Conservation (phyloP, 2,888 invertebrate species). For the Idaea aversata region DNA sequence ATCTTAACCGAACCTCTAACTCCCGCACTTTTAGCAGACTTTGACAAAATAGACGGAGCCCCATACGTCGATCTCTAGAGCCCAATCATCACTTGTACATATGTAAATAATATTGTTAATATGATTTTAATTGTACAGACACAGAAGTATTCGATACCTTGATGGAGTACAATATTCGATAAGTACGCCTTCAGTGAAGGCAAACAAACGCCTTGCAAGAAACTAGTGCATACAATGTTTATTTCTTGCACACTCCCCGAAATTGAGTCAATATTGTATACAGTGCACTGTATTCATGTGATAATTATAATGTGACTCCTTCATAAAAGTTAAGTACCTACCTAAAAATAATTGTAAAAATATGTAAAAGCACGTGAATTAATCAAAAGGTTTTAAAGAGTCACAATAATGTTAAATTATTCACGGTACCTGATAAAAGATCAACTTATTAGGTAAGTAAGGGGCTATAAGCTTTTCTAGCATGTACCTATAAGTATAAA, state of each 20-base stretch:
- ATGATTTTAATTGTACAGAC: constrained; percentile 63
- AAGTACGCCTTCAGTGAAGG: constrained; percentile 77
- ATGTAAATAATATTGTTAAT: constrained; percentile 49
- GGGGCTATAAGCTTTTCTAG: not conserved
- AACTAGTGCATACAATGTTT: constrained; percentile 48
- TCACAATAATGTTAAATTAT: not conserved
- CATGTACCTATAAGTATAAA: not conserved
- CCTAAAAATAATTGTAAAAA: not conserved
- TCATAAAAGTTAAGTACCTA: constrained; percentile 37
- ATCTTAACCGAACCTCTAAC: constrained; percentile 62
- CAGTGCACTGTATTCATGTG: constrained; percentile 42
- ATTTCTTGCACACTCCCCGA: constrained; percentile 67
- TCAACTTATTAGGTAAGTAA: not conserved
- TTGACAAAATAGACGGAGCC: constrained; percentile 69
- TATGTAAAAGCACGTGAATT: not conserved
- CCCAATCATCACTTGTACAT: constrained; percentile 50
- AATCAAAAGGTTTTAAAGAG: not conserved
- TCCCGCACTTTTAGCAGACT: constrained; percentile 68
- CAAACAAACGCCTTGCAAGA: constrained; percentile 32
- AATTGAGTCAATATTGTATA: constrained; percentile 59
- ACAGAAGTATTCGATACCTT: constrained; percentile 59
- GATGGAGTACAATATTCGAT: constrained; percentile 66
- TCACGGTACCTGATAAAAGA: not conserved
- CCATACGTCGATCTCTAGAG: constrained; percentile 76
- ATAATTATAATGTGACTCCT: constrained; percentile 49